These are phyloP conservation scores for Criorhina ranunculi DNA, from an alignment of 2,888 invertebrate genomes.

Conservation along the genomic window DNA sequence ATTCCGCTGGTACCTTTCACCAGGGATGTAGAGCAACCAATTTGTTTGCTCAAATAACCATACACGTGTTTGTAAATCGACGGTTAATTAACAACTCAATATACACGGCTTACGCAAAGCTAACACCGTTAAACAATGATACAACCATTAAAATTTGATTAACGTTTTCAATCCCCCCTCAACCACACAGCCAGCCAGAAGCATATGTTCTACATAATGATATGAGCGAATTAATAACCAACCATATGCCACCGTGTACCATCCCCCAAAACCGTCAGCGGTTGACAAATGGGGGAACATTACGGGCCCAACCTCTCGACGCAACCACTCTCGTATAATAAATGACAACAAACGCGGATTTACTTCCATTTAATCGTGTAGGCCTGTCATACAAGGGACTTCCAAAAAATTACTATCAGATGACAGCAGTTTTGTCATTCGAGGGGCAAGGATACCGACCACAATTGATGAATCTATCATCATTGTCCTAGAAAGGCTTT, in stretches of 20 bases:
- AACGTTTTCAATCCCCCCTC: constrained; percentile 45
- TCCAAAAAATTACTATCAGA: constrained; percentile 54
- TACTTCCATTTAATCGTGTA: constrained; percentile 63
- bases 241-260: constrained; percentile 19
- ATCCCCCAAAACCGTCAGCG: constrained; percentile 32
- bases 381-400: constrained; percentile 46
- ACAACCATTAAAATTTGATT: constrained; percentile 75
- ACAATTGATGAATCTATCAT: constrained; percentile 67
- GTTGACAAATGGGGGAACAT: constrained; percentile 59
- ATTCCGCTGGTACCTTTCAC: not conserved
- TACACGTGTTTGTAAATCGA: constrained; percentile 39
- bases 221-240: constrained; percentile 57
- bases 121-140: constrained; percentile 75
- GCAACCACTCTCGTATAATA: constrained; percentile 40
- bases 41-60: constrained; percentile 8
- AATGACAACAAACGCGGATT: constrained; percentile 70
- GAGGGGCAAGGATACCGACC: not conserved
- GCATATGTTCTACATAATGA: constrained; percentile 53
- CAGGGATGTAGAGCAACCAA: not conserved
- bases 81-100: constrained; percentile 74
- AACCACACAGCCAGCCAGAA: constrained; percentile 17
- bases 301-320: constrained; percentile 20
- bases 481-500: constrained; percentile 35
- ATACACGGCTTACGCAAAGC: constrained; percentile 64
- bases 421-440: constrained; percentile 58